These are phyloP conservation scores for Harpagoxenus sublaevis DNA, from an alignment of 2,888 invertebrate species.

Conservation along the genomic window DNA sequence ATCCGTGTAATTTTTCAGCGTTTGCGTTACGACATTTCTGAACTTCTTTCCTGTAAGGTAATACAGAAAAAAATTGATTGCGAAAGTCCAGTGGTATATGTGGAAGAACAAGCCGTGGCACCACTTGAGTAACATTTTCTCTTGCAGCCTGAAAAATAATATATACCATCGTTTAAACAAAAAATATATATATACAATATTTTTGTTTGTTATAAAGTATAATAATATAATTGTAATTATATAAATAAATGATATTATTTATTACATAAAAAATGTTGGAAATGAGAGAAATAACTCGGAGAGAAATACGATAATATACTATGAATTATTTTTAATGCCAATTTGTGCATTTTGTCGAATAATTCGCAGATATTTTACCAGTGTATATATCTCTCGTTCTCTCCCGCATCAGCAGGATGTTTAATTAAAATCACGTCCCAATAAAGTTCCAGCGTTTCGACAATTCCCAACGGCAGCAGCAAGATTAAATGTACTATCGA, in stretches of 20 bases:
- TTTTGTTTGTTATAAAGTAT: not conserved
- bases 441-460: conserved; percentile 84
- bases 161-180: not conserved
- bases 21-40: conserved; percentile 75
- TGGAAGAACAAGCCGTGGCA: conserved; percentile 84
- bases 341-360: not conserved
- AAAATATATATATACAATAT: too few relatives aligned
- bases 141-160: conserved; percentile 79
- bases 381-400: conserved; percentile 78
- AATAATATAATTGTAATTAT: not conserved
- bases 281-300: not conserved
- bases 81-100: conserved; percentile 84
- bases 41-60: conserved; percentile 84
- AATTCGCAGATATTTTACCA: conserved; percentile 75
- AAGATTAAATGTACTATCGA: conserved; percentile 84
- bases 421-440: conserved; percentile 81
- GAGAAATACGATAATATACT: not conserved
- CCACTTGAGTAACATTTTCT: conserved; percentile 84
- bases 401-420: conserved; percentile 69
- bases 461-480: conserved; percentile 83
- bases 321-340: not conserved
- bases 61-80: conserved; percentile 84
- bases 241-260: not conserved
- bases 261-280: not conserved
- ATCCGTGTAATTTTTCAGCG: conserved; percentile 68